phyloP scores from a whole-genome alignment of 2,113 vertebrate genomes.

The Cygnus buccinator region DNA sequence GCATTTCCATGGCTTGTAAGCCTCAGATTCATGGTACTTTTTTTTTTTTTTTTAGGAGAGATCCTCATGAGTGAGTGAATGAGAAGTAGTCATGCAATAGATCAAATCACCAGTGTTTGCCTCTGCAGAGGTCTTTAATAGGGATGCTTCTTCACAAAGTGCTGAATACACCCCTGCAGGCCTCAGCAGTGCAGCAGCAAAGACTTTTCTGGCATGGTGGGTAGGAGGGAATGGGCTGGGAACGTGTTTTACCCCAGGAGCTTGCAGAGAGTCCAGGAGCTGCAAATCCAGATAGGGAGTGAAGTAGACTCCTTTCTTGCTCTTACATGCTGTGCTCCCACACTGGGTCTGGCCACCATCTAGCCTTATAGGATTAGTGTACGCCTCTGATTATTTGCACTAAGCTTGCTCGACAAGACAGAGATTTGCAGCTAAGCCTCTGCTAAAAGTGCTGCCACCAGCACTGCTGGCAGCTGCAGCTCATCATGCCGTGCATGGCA shows the following conservation, averaged over 20 bases:
- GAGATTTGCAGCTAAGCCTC: conserved; percentile 32
- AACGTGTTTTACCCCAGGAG: neutral
- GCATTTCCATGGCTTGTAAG: neutral
- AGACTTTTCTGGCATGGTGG: neutral
- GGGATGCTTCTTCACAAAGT: neutral
- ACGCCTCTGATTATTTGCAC: neutral
- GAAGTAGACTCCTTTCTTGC: neutral
- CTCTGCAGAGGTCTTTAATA: neutral
- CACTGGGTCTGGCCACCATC: accelerated
- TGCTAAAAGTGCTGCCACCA: neutral
- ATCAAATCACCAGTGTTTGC: neutral
- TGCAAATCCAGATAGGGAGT: neutral
- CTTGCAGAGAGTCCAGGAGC: neutral
- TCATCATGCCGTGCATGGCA: neutral
- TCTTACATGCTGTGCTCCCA: accelerated
- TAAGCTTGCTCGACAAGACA: neutral
- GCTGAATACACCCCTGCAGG: neutral
- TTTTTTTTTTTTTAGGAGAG: neutral
- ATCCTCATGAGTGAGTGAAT: neutral
- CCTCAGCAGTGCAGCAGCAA: neutral
- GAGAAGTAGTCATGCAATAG: conserved; percentile 2
- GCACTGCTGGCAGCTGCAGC: neutral
- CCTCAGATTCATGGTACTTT: neutral
- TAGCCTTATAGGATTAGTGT: neutral
- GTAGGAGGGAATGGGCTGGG: neutral